Percentiles rank a stretch among this genome's conserved stretches.
Conservation (phyloP, 2,888 invertebrate genomes). For the Gymnocheta viridis region DNA sequence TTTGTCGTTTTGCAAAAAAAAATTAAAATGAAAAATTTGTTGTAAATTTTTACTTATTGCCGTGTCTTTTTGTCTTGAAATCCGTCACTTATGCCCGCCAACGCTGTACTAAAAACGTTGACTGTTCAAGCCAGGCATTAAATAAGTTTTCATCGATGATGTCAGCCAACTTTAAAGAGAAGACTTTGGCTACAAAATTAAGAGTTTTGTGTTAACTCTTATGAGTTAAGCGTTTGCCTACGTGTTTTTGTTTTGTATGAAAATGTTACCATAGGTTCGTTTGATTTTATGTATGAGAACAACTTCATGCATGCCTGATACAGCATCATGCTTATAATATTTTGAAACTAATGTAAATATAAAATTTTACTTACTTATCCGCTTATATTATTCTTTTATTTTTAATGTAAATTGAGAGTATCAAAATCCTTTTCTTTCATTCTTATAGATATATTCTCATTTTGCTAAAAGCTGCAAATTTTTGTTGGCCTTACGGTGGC, state of each 20-base stretch:
- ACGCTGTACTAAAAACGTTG: slow-evolving; percentile 81
- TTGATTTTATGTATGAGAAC: background rate
- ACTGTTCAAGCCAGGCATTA: slow-evolving; percentile 74
- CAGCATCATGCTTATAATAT: slow-evolving; percentile 12
- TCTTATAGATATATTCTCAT: too few relatives aligned
- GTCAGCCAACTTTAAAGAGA: slow-evolving; percentile 72
- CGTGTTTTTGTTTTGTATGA: slow-evolving; percentile 20
- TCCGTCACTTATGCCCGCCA: slow-evolving; percentile 79
- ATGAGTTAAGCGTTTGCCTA: slow-evolving; percentile 19
- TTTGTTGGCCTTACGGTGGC: too few relatives aligned
- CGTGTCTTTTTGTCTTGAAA: slow-evolving; percentile 71
- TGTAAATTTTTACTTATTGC: slow-evolving; percentile 52
- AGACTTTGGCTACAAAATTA: background rate
- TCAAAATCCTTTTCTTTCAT: too few relatives aligned
- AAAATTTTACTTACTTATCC: too few relatives aligned
- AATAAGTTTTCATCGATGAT: slow-evolving; percentile 78
- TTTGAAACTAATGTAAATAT: background rate
- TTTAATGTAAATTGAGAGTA: too few relatives aligned
- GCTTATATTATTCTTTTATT: too few relatives aligned
- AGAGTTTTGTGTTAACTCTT: slow-evolving; percentile 36
- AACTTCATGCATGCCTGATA: slow-evolving; percentile 36
- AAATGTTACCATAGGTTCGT: background rate
- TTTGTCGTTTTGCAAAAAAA: slow-evolving; percentile 44
- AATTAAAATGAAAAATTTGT: slow-evolving; percentile 44
- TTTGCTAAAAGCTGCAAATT: too few relatives aligned